A percentile compares a stretch with the other conserved stretches of the same genome.
phyloP scores from a whole-genome alignment of 2,797 vertebrate genomes.

The Distichodus sexfasciatus region DNA sequence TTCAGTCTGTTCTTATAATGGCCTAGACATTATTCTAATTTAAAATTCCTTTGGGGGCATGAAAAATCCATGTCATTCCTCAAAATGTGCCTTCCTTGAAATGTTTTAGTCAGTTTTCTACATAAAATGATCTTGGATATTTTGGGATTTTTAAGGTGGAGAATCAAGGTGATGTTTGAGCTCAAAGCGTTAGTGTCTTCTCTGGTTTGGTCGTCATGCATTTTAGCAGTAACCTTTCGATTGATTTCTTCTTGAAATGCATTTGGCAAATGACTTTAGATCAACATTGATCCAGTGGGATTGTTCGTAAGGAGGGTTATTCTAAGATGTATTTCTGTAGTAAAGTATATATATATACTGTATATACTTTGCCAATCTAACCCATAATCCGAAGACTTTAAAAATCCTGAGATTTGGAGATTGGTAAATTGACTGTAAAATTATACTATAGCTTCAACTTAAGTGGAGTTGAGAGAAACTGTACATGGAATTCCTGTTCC shows the following conservation, averaged over 20 bases:
- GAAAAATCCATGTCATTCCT: slow-evolving; percentile 6
- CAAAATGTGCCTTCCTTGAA: not conserved
- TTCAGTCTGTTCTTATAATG: not conserved
- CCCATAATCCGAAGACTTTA: not conserved
- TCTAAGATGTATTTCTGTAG: no score
- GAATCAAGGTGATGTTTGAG: not conserved
- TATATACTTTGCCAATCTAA: not conserved
- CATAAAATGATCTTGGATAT: not conserved
- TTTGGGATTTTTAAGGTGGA: not conserved
- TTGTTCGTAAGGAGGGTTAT: no score
- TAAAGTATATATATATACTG: no score
- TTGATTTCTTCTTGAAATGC: no score
- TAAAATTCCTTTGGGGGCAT: not conserved
- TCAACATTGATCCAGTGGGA: no score
- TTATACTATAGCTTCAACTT: not conserved
- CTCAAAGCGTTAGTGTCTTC: not conserved
- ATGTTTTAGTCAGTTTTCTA: not conserved
- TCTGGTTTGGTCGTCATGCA: not conserved
- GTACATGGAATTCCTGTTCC: slow-evolving; percentile 3
- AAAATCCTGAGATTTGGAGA: not conserved
- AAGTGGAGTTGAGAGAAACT: not conserved
- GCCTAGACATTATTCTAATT: not conserved
- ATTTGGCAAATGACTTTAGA: no score
- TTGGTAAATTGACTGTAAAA: no score
- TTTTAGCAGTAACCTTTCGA: not conserved